A percentile compares a stretch with the other conserved stretches of the same genome.
Conservation (phyloP, 2,797 vertebrate species). For the Peromyscus aztecus region DNA sequence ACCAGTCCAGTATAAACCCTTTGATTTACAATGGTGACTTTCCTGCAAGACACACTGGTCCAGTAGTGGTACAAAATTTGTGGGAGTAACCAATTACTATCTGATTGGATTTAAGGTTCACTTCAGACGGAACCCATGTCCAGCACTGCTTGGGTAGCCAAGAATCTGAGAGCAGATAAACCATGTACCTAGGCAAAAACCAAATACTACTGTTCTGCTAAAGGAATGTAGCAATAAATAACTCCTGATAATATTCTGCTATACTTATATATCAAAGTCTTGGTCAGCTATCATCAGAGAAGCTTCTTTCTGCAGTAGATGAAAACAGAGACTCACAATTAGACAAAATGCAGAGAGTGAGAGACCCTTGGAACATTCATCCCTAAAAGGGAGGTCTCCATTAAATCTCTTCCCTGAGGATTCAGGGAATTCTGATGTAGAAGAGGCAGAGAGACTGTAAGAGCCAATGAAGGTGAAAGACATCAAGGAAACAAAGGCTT, state of each 20-base stretch:
- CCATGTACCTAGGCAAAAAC: not conserved
- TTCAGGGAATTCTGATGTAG: too few species aligned
- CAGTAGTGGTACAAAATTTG: not conserved
- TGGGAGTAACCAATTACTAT: not conserved
- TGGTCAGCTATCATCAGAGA: not conserved
- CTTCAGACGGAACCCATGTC: not conserved
- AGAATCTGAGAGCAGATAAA: not conserved
- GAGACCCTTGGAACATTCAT: not conserved
- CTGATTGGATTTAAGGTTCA: not conserved
- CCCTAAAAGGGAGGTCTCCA: not conserved
- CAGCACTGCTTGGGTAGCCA: not conserved
- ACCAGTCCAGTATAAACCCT: not conserved
- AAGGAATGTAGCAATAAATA: not conserved
- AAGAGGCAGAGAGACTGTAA: not conserved
- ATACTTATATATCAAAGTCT: not conserved
- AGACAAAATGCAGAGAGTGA: not conserved
- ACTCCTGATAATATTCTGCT: not conserved
- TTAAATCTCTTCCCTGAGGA: too few species aligned
- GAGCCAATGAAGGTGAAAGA: not conserved
- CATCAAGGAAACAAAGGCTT: not conserved
- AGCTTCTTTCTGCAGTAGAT: not conserved
- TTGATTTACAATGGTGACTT: not conserved
- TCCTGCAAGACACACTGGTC: too few species aligned
- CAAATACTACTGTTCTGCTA: not conserved
- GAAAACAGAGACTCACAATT: not conserved